Percentiles rank a stretch among this genome's conserved stretches.
Evolutionary conservation across 2,888 invertebrate genomes (phyloP).

Genomic region (Ceriagrion tenellum): DNA sequence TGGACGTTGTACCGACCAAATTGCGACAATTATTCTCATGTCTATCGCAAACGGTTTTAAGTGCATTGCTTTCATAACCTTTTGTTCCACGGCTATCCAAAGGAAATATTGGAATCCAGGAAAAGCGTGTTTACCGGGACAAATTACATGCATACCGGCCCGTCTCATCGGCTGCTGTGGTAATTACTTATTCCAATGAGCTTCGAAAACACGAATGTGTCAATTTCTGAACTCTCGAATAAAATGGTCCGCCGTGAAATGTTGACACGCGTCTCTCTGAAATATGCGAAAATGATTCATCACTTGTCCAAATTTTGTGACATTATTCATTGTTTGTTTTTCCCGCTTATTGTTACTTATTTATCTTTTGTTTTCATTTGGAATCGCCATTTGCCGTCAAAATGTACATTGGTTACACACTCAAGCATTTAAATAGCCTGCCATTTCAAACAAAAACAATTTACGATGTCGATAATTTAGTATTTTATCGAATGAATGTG

Average conservation of each 20-base stretch:
- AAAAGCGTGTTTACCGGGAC: background rate
- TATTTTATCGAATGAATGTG: too few species aligned
- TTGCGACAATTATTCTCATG: background rate
- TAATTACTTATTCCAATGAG: constrained; percentile 28
- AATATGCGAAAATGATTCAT: constrained; percentile 8
- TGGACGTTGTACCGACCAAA: background rate
- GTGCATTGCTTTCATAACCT: background rate
- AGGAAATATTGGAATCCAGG: background rate
- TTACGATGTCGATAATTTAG: background rate
- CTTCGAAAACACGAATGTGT: background rate
- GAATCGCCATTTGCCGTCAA: background rate
- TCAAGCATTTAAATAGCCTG: background rate
- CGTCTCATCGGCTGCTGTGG: background rate
- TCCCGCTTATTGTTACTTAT: background rate
- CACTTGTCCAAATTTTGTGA: constrained; percentile 14
- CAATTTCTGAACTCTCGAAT: constrained; percentile 4
- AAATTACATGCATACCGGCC: constrained; percentile 1
- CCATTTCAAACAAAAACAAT: background rate
- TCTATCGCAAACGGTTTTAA: background rate
- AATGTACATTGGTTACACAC: background rate
- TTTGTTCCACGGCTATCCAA: background rate
- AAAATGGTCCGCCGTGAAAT: background rate
- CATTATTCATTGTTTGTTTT: constrained; percentile 23
- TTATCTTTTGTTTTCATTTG: background rate
- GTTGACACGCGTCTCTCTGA: constrained; percentile 2